Base-by-base conservation (phyloP, 2,888 invertebrate genomes). In the Tridacna crocea region DNA sequence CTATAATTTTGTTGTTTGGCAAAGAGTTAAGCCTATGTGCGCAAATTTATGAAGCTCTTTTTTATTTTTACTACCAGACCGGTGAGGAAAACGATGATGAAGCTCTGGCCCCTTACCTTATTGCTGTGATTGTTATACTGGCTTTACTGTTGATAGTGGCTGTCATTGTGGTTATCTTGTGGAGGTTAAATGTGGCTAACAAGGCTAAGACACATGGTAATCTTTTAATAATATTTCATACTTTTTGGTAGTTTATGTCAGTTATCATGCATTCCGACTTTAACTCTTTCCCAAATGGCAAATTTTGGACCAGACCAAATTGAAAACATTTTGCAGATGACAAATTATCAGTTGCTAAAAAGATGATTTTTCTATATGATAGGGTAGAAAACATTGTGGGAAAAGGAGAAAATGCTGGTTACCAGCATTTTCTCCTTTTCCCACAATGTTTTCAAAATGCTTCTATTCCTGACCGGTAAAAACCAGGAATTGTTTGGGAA, bases 171-270 rank as follows among this genome's bases (percentile, higher is more conserved):
- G 3, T 88, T 11, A 36, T 87, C 10, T 22, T 86, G 36, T 89
- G 90, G 90, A 89, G 79, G 63, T 80, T 72, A 13, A 79, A 77
- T 47, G 61, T 88, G 66, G 65, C 77, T 55, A 88, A 89, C 0
- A 88, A 88, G 63, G 84, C 87, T 27, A 81, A 88, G 77, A 88
- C 89, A 47, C 79, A 78, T 73, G 79, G 88, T 88, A 80, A 72
- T 82, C 78, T 46, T n/a, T 65, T 24, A 65, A n/a, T 19, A n/a
- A 2, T 36, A 36, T 36, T 36, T 4, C n/a, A n/a, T n/a, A n/a
- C n/a, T n/a, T n/a, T n/a, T n/a, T n/a, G n/a, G n/a, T n/a, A n/a
- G n/a, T n/a, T n/a, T 51, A 51, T 51, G 51, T 51, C 11, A 13
- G 51, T 65, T 61, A 61, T 61, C n/a, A 11, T 61, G n/a, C 61